Evolutionary conservation across 2,888 invertebrate genomes (phyloP).

Genomic region (Phyllotreta cruciferae): DNA sequence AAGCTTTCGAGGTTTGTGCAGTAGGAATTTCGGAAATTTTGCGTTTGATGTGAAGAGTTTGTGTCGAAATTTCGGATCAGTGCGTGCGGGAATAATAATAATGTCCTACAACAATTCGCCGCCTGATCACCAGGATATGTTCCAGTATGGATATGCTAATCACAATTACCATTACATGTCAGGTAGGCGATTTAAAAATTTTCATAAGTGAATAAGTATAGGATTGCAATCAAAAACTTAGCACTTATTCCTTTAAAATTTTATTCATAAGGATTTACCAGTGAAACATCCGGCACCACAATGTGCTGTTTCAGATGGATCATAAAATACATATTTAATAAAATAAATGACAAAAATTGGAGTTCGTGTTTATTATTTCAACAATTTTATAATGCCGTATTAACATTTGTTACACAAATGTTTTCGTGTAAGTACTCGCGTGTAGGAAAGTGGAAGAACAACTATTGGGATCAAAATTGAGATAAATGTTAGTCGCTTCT

Average conservation of each 20-base stretch:
- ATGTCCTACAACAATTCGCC: constrained; percentile 55
- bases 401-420: constrained; percentile 44
- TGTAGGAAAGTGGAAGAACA: no score
- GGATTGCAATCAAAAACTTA: not conserved
- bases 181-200: constrained; percentile 44
- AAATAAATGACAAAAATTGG: constrained; percentile 34
- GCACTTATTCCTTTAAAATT: no score
- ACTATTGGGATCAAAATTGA: no score
- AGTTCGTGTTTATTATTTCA: constrained; percentile 44
- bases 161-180: constrained; percentile 53
- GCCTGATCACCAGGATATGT: constrained; percentile 52
- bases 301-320: constrained; percentile 16
- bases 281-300: not conserved
- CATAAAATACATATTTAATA: constrained; percentile 35
- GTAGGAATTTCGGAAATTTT: constrained; percentile 32
- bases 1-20: constrained; percentile 38
- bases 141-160: constrained; percentile 52
- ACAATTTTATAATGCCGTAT: constrained; percentile 39
- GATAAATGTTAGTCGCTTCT: no score
- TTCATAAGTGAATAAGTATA: no score
- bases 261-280: not conserved
- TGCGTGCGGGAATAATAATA: constrained; percentile 8
- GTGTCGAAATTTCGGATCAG: constrained; percentile 14
- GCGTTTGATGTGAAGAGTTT: constrained; percentile 23
- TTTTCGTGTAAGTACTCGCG: not conserved